Percentiles rank a stretch among this genome's conserved stretches.
Conservation (phyloP, 2,888 invertebrate species). For the Diarsia mendica region DNA sequence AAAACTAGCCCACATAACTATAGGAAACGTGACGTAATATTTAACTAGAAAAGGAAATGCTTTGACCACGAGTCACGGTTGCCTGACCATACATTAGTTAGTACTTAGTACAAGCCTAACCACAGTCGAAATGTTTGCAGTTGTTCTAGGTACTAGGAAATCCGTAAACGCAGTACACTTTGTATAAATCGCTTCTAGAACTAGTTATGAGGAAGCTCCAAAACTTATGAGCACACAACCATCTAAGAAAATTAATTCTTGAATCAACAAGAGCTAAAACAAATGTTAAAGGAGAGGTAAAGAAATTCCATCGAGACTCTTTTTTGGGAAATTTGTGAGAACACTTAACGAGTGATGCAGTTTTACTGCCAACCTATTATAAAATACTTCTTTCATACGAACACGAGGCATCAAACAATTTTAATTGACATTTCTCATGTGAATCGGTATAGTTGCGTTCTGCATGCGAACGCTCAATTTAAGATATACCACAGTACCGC, state of each 20-base stretch:
- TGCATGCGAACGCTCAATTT: conserved; percentile 58
- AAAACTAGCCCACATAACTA: conserved; percentile 30
- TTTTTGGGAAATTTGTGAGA: neutral
- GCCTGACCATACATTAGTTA: conserved; percentile 45
- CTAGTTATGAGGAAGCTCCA: neutral
- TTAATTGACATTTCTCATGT: conserved; percentile 56
- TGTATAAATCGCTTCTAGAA: neutral
- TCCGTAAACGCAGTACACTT: conserved; percentile 2
- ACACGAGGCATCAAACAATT: conserved; percentile 43
- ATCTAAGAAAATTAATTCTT: neutral
- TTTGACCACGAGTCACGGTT: conserved; percentile 56
- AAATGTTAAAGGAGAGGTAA: neutral
- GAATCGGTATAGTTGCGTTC: conserved; percentile 47
- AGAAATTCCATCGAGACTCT: neutral
- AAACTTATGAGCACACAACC: neutral
- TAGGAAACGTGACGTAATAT: conserved; percentile 59
- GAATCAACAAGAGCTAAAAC: neutral
- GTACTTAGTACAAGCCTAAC: conserved; percentile 33
- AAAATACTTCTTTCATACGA: conserved; percentile 19
- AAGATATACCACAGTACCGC: conserved; percentile 35
- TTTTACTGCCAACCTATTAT: conserved; percentile 7
- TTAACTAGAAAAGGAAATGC: conserved; percentile 57
- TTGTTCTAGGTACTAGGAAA: conserved; percentile 23
- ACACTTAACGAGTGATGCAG: neutral
- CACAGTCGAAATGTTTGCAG: conserved; percentile 37